These are phyloP conservation scores for Lycorma delicatula DNA, from an alignment of 1,140 invertebrate genomes.

Conservation along the genomic window DNA sequence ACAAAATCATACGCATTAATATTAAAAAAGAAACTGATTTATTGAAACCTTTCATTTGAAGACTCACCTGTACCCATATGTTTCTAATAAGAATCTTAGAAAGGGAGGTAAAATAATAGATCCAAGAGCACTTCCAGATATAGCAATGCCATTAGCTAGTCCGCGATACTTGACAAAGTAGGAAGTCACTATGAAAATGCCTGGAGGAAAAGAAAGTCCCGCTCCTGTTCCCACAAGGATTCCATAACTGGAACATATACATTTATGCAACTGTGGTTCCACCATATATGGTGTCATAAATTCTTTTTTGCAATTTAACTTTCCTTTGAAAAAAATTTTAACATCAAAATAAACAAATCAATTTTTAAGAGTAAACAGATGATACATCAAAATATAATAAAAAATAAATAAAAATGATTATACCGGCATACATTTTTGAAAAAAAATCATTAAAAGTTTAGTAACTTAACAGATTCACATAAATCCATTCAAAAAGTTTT, in stretches of 20 bases:
- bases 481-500: too few species aligned
- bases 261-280: background rate
- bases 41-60: too few species aligned
- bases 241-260: constrained; percentile 55
- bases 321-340: background rate
- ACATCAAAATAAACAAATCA: background rate
- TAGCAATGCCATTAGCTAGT: constrained; percentile 79
- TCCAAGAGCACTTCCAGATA: constrained; percentile 79
- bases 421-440: too few species aligned
- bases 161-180: constrained; percentile 75
- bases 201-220: constrained; percentile 72
- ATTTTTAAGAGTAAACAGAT: background rate
- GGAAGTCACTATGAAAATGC: constrained; percentile 82
- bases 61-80: constrained; percentile 64
- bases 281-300: constrained; percentile 5
- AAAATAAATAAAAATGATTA: too few species aligned
- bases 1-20: too few species aligned
- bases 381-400: too few species aligned
- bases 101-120: constrained; percentile 68
- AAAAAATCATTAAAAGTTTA: too few species aligned
- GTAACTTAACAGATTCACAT: too few species aligned
- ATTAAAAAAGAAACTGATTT: too few species aligned
- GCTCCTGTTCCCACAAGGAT: constrained; percentile 71
- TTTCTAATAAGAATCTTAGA: constrained; percentile 55
- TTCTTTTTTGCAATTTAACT: background rate